phyloP scores from a whole-genome alignment of 2,888 invertebrate species.

The Drosophila mimetica region DNA sequence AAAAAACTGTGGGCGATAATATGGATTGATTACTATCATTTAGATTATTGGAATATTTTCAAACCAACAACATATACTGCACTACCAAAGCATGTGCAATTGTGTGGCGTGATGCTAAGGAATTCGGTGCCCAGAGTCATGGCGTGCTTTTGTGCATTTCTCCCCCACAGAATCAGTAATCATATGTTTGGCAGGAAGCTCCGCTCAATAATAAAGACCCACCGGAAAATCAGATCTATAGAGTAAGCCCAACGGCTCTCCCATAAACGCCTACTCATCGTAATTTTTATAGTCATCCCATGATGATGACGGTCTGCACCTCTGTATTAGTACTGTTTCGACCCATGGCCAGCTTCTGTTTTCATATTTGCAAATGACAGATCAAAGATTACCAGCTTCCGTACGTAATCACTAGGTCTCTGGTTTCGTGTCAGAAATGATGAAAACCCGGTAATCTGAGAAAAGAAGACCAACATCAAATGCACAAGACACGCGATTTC shows the following conservation, averaged over 20 bases:
- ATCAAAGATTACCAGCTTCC: slow-evolving; percentile 64
- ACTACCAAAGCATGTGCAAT: slow-evolving; percentile 41
- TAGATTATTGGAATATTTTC: background rate
- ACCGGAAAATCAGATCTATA: slow-evolving; percentile 4
- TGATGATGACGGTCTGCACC: background rate
- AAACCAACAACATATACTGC: background rate
- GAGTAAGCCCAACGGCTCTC: background rate
- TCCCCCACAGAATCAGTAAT: slow-evolving; percentile 54
- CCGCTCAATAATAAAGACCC: slow-evolving; percentile 20
- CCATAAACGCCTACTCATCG: slow-evolving; percentile 71
- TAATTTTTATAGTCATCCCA: slow-evolving; percentile 16
- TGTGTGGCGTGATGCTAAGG: slow-evolving; percentile 60
- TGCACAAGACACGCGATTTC: slow-evolving; percentile 76
- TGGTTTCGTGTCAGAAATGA: slow-evolving; percentile 64
- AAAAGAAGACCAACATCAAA: slow-evolving; percentile 65
- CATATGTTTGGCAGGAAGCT: slow-evolving; percentile 67
- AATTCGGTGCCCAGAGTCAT: slow-evolving; percentile 29
- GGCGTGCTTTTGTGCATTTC: slow-evolving; percentile 21
- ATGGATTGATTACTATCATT: slow-evolving; percentile 8
- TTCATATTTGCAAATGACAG: slow-evolving; percentile 71
- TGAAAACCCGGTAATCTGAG: slow-evolving; percentile 6
- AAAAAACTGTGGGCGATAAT: slow-evolving; percentile 90
- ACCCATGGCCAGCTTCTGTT: slow-evolving; percentile 47
- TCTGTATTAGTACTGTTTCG: slow-evolving; percentile 1
- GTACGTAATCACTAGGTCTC: slow-evolving; percentile 55